phyloP scores from a whole-genome alignment of 2,797 vertebrate genomes.

The Lepidocolaptes lacrymiger region DNA sequence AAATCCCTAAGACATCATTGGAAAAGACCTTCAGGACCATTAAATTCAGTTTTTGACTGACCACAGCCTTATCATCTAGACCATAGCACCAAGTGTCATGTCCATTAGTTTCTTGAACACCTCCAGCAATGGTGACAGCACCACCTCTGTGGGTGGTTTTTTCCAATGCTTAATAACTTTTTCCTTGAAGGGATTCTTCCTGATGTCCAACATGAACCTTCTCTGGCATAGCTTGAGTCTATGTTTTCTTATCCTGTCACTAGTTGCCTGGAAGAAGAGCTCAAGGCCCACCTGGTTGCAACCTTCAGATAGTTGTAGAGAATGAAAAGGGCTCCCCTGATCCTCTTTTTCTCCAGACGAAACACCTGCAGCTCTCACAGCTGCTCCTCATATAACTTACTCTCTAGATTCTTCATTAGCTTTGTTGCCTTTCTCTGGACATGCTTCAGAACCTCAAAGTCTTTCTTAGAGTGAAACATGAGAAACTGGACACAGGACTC shows the following conservation, averaged over 20 bases:
- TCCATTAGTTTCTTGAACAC: fast-evolving
- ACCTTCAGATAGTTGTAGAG: neutral
- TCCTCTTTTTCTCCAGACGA: neutral
- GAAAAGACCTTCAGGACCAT: neutral
- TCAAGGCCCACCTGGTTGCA: fast-evolving
- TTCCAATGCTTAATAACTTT: neutral
- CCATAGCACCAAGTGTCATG: fast-evolving
- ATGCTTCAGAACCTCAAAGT: neutral
- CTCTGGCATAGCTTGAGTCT: neutral
- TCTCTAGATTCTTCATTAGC: neutral
- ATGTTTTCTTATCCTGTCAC: neutral
- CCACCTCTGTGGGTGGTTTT: neutral
- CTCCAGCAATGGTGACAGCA: neutral
- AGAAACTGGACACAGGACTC: fast-evolving
- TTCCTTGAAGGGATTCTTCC: neutral
- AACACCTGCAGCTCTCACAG: neutral
- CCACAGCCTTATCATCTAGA: neutral
- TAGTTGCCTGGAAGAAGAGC: neutral
- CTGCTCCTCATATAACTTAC: fast-evolving
- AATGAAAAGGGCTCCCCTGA: fast-evolving
- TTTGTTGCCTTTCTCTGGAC: neutral
- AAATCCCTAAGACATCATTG: no score
- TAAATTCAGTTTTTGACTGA: neutral
- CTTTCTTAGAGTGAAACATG: neutral
- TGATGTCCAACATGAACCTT: neutral